Evolutionary conservation across 2,888 invertebrate species (phyloP).

Genomic region (Helleia helle): DNA sequence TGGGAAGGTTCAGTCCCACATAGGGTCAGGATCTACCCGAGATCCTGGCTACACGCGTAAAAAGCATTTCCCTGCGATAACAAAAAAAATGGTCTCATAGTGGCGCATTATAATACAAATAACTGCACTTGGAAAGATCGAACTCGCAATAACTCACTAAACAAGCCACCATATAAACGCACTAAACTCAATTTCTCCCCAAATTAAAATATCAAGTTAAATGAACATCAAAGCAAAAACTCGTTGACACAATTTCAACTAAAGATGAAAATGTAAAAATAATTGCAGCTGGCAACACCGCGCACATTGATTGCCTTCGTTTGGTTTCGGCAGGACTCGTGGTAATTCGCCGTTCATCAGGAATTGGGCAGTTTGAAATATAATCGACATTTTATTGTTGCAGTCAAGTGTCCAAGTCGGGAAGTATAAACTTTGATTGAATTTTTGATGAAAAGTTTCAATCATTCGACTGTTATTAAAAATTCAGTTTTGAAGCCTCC

Average conservation of each 20-base stretch:
- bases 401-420: conserved; percentile 2
- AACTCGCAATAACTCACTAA: too few species aligned
- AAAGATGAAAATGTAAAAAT: conserved; percentile 16
- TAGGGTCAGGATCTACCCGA: too few species aligned
- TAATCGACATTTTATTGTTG: conserved; percentile 8
- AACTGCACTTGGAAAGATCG: too few species aligned
- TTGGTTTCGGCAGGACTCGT: conserved; percentile 32
- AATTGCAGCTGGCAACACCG: conserved; percentile 16
- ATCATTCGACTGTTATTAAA: not conserved
- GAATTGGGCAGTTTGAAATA: conserved; percentile 7
- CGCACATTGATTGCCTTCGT: conserved; percentile 40
- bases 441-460: not conserved
- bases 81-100: too few species aligned
- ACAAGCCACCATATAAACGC: too few species aligned
- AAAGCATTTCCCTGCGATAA: too few species aligned
- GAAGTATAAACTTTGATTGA: conserved; percentile 11
- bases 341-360: conserved; percentile 14
- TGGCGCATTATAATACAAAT: too few species aligned
- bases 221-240: not conserved
- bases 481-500: too few species aligned
- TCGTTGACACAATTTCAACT: conserved; percentile 6
- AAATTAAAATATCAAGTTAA: too few species aligned
- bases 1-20: too few species aligned
- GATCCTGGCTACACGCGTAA: too few species aligned
- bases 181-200: too few species aligned